Conservation (phyloP, 2,113 vertebrate species). For the Scytalopus superciliaris region DNA sequence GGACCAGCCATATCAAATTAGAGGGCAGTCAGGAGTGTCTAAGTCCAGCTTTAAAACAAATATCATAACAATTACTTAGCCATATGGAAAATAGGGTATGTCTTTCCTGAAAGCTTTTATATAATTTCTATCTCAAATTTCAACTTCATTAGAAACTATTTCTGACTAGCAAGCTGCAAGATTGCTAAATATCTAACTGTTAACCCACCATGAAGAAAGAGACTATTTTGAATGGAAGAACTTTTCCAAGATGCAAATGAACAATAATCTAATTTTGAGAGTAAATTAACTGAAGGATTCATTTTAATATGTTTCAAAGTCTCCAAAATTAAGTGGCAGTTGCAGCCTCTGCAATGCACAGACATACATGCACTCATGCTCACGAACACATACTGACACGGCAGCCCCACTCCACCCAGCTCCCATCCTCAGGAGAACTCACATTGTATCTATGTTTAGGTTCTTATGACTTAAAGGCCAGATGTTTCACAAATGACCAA, state of each 20-base stretch:
- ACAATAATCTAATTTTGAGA: conserved; percentile 67
- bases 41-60: conserved; percentile 80
- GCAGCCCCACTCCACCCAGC: background rate
- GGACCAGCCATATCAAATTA: conserved; percentile 77
- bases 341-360: background rate
- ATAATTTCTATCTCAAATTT: conserved; percentile 73
- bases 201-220: conserved; percentile 68
- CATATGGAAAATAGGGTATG: conserved; percentile 76
- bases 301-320: conserved; percentile 45
- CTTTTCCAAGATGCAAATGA: conserved; percentile 67
- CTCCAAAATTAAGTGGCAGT: conserved; percentile 10
- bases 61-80: conserved; percentile 77
- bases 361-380: background rate
- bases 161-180: conserved; percentile 69
- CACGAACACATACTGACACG: background rate
- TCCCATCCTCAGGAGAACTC: conserved; percentile 46
- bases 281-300: conserved; percentile 57
- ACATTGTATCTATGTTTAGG: conserved; percentile 70
- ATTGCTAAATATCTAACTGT: conserved; percentile 66
- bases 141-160: conserved; percentile 74
- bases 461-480: conserved; percentile 83
- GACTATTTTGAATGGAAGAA: conserved; percentile 51
- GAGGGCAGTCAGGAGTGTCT: conserved; percentile 76
- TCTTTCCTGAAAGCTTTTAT: conserved; percentile 71
- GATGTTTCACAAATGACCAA: conserved; percentile 94